Conservation (phyloP, 1,140 invertebrate species). For the Nasonia giraulti region DNA sequence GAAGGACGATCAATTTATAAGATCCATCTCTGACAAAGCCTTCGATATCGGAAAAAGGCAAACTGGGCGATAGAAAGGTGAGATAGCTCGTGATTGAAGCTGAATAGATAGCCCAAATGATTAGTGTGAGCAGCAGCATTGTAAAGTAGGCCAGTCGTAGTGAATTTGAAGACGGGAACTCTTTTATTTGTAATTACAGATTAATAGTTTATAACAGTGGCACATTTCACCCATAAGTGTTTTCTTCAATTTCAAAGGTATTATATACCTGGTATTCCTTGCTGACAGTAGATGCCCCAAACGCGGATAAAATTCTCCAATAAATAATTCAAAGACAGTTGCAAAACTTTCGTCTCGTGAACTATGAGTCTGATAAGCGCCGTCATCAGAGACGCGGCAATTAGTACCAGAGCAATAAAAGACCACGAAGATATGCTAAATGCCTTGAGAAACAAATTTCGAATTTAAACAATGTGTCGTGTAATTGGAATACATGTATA, state of each 20-base stretch:
- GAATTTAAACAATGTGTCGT: too few species aligned
- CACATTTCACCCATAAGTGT: too few species aligned
- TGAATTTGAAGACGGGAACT: conserved; percentile 24
- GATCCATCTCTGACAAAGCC: conserved; percentile 56
- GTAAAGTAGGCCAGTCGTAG: conserved; percentile 48
- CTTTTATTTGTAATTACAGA: neutral
- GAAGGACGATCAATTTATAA: conserved; percentile 57
- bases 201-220: too few species aligned
- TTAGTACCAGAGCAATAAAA: conserved; percentile 33
- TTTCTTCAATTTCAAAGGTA: conserved; percentile 22
- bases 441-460: conserved; percentile 24
- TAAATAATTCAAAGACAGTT: conserved; percentile 8
- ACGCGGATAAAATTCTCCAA: conserved; percentile 54
- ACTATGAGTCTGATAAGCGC: conserved; percentile 35
- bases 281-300: conserved; percentile 64
- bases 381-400: conserved; percentile 30
- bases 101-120: conserved; percentile 53
- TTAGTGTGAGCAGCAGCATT: conserved; percentile 42
- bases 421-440: conserved; percentile 52
- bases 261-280: conserved; percentile 58
- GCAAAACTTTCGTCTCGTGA: neutral
- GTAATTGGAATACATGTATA: too few species aligned
- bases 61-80: conserved; percentile 38
- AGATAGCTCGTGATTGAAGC: conserved; percentile 60
- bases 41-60: conserved; percentile 58